Percentiles rank a stretch among this genome's conserved stretches.
Conservation (phyloP, 2,113 vertebrate species). For the Scortum barcoo region DNA sequence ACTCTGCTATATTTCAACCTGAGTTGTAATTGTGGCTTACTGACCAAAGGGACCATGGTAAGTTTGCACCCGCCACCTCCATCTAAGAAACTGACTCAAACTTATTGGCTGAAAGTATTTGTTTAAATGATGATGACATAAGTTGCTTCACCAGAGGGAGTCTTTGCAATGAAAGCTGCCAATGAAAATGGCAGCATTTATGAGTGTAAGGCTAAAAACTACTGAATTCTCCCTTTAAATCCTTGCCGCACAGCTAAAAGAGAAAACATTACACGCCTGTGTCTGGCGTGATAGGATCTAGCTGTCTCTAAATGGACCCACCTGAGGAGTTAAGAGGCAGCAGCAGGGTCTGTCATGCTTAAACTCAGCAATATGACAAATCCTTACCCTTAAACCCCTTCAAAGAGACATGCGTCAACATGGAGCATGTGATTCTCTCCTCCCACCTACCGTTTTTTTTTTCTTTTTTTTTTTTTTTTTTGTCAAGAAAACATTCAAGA, state of each 20-base stretch:
- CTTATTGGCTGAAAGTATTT: too few species aligned
- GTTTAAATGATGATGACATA: too few species aligned
- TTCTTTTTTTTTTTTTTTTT: neutral
- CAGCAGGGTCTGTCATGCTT: constrained; percentile 55
- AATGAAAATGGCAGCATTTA: neutral
- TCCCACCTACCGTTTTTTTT: constrained; percentile 15
- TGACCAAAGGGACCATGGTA: neutral
- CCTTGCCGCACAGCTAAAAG: constrained; percentile 20
- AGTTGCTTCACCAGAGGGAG: neutral
- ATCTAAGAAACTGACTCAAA: neutral
- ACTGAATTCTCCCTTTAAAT: neutral
- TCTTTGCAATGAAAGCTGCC: neutral
- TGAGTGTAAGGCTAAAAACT: neutral
- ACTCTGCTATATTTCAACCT: neutral
- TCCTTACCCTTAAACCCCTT: constrained; percentile 52
- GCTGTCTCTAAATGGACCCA: constrained; percentile 57
- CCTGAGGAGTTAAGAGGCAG: constrained; percentile 63
- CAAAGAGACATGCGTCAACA: constrained; percentile 60
- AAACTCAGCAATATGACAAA: constrained; percentile 57
- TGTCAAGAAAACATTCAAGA: constrained; percentile 38
- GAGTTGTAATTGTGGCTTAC: neutral
- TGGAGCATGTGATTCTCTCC: constrained; percentile 33
- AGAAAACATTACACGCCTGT: constrained; percentile 48
- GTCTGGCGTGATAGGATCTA: constrained; percentile 55
- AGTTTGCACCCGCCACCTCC: neutral